Evolutionary conservation across 35 echinoderm and acorn worm species (phyloP), one percentile per base, ranked within the genome.

Genomic region (Ophiothrix spiculata): DNA sequence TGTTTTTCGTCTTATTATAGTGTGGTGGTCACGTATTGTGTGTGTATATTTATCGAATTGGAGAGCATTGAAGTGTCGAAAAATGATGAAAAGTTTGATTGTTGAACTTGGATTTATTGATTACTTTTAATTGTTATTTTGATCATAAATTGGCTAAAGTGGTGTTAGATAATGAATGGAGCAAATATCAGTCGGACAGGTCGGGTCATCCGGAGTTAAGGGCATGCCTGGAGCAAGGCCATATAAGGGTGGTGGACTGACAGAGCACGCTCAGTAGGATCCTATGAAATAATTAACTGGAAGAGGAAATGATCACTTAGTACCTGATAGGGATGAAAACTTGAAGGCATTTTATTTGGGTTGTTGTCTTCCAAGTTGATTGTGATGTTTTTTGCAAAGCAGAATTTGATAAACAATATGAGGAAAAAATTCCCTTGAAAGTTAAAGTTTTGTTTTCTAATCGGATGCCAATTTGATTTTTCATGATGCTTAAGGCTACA

Each of bases 21-120:
- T 69, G 60, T 69, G 60, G 60, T 69, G 60, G 29, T 69, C 60
- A 69, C 60, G 60, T 25, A 69, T 69, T 69, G 60, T 49, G 19
- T 49, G 60, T 69, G 60, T 69, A 69, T n/a, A n/a, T n/a, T n/a
- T n/a, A n/a, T n/a, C n/a, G n/a, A n/a, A 69, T 69, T 69, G 60
- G 60, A 2, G 25, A 69, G 10, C 25, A 28, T 15, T 69, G 10
- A 69, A 25, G 60, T 28, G 25, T 69, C 2, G 25, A 4, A 69
- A 69, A 69, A n/a, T 69, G 60, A n/a, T n/a, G n/a, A n/a, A n/a
- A n/a, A n/a, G 8, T 69, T 69, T 69, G n/a, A n/a, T n/a, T n/a
- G n/a, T n/a, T n/a, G 60, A 69, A 69, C 60, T 69, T 69, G 60
- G 23, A 25, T 15, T 69, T 69, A n/a, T 10, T 69, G 60, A 69